Conservation (phyloP, 2,797 vertebrate genomes). For the Hippocampus kuda region DNA sequence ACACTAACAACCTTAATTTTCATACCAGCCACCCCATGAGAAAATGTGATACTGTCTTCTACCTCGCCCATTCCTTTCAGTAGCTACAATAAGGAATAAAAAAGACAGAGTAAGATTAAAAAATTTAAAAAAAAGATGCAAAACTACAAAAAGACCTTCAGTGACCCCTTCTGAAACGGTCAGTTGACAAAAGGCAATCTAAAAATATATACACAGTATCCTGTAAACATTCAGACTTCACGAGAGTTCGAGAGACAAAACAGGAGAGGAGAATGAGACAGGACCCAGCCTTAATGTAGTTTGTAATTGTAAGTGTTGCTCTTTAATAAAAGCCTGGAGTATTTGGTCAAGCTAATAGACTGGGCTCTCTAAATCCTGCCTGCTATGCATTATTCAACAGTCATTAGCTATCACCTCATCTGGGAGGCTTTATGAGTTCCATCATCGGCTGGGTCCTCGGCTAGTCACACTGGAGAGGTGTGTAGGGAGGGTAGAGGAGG, state of each 20-base stretch:
- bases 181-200: constrained; percentile 39
- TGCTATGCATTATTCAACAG: constrained; percentile 70
- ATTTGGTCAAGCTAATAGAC: constrained; percentile 71
- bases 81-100: constrained; percentile 43
- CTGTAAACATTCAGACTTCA: no score
- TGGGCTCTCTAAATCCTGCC: constrained; percentile 66
- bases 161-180: constrained; percentile 58
- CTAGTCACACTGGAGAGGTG: constrained; percentile 42
- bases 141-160: constrained; percentile 46
- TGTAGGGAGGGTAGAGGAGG: constrained; percentile 9
- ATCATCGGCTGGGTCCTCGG: constrained; percentile 47
- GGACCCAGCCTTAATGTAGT: constrained; percentile 63
- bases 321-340: constrained; percentile 67
- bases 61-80: constrained; percentile 25
- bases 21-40: constrained; percentile 6
- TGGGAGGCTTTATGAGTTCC: constrained; percentile 66
- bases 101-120: constrained; percentile 19
- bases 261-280: constrained; percentile 34
- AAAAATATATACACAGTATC: no score
- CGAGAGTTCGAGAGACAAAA: constrained; percentile 28
- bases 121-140: constrained; percentile 28
- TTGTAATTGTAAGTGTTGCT: constrained; percentile 73
- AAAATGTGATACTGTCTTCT: constrained; percentile 26
- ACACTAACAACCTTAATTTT: constrained; percentile 12
- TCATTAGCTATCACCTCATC: constrained; percentile 67